Base-by-base conservation (phyloP, 1,140 invertebrate species). In the Lepidotrigona ventralis region DNA sequence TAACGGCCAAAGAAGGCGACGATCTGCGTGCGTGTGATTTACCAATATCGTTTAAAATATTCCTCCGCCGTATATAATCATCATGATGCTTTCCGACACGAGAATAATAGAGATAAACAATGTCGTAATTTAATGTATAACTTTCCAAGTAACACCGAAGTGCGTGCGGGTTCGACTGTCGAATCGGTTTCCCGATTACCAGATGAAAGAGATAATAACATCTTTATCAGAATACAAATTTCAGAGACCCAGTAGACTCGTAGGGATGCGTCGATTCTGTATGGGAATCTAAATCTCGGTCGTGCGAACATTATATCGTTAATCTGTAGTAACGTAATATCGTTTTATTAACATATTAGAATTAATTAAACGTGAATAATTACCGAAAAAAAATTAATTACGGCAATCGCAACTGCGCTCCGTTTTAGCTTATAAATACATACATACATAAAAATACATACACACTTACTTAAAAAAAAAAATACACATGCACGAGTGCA, bases 321-420 rank as follows among this genome's bases (percentile, higher is more conserved):
- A 89, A 85, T 70, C 46, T 89, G 73, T 90, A 90, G 89, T 84
- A 84, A 86, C 90, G 74, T 91, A 91, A 87, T 70, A 70, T 58
- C 75, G 66, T 92, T 91, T 91, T 90, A 91, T 90, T 92, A 93
- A 90, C 84, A 79, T 70, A 70, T 54, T 92, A 91, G 90, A 77
- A 90, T 91, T 90, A 88, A 90, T 88, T 85, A 84, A n/a, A 78
- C 80, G 60, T 90, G 84, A 85, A 87, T 29, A 81, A 75, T 60
- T 79, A 88, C 63, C 39, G 68, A 84, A 56, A 39, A 58, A 79
- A 39, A 58, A 79, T 75, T 29, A 54, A 86, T 69, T 33, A 75
- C 71, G 79, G 78, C 73, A 60, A 82, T 58, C 54, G 58, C 80
- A 63, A 58, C 17, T 72, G 77, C 71, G 82, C 56, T 86, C 72